Base-by-base conservation (phyloP, 2,797 vertebrate species). In the Semotilus atromaculatus region DNA sequence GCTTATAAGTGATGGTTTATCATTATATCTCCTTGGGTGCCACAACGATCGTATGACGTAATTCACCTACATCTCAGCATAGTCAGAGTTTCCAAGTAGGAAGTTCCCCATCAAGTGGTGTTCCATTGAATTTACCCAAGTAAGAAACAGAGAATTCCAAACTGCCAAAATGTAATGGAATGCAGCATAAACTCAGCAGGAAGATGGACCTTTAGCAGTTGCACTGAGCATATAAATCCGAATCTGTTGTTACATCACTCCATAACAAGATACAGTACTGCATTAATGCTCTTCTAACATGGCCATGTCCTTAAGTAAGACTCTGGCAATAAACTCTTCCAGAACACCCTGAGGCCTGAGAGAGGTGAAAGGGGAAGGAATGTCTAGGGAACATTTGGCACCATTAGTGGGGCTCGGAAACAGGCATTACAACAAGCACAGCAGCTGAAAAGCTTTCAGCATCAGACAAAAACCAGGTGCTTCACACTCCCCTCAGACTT, bases 401-500 rank as follows among this genome's bases (percentile, higher is more conserved):
- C 86, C 55, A 68, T 87, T 89, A 92, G 91, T 91, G 48, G 88
- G 91, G 85, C 88, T 74, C 88, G 89, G n/a, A 88, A 92, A 86
- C 74, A 82, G 80, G 45, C 45, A 82, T 78, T 83, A 66, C 78
- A 21, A 29, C 89, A 67, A 90, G 91, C 85, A 89, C 87, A 91
- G 89, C 91, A 94, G 91, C 91, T 93, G 93, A 90, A 91, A 87
- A 85, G 90, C 92, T 90, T 84, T 90, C 91, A 92, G 90, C 84
- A 75, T 86, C 90, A 93, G 92, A 86, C 89, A 90, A 85, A 88
- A 91, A 90, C 92, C 81, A 94, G 92, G 92, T 93, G 93, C 89
- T 88, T 92, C 82, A 90, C 91, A 93, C 91, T 91, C 48, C 55
- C 92, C 89, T 89, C 84, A 79, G 90, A 86, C 72, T 45, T 80